Evolutionary conservation across 1,140 invertebrate genomes (phyloP), one percentile per base, ranked within the genome.

Genomic region (Sycobia sp.): DNA sequence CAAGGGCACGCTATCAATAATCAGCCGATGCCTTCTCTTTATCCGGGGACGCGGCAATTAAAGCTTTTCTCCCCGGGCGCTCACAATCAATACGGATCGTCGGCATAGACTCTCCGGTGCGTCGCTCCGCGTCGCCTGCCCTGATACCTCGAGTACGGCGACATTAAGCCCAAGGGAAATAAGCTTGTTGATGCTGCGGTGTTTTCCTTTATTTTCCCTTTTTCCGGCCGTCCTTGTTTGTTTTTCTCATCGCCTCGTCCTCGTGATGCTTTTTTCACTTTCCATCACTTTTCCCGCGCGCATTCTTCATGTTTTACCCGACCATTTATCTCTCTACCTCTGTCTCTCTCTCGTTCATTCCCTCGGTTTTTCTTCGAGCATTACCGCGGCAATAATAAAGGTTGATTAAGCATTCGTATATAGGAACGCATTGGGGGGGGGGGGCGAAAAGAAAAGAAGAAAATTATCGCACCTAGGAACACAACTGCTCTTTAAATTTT

Each of bases 121-220:
- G n/a, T n/a, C n/a, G n/a, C n/a, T n/a, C n/a, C n/a, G n/a, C n/a
- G n/a, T n/a, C n/a, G n/a, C n/a, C n/a, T n/a, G n/a, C n/a, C n/a
- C n/a, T n/a, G n/a, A n/a, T n/a, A n/a, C n/a, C n/a, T n/a, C n/a
- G n/a, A 32, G 22, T 55, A 13, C 38, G 38, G 32, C 46, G 47
- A 51, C 53, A 71, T 69, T 61, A 67, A 58, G 47, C 69, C 61
- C 71, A 27, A 54, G 71, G 69, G 71, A 72, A 72, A 72, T 72
- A 72, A 69, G 66, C 69, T 65, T 59, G 67, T 69, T 67, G 61
- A 71, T 72, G 61, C 67, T 51, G 39, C 46, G 22, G 20, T 39
- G 34, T 23, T 27, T 43, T 23, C 11, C 16, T 16, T 54, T 50
- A 61, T 59, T 56, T 64, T 55, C 34, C 51, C 38, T 32, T 53